Percentiles rank a stretch among this genome's conserved stretches.
phyloP scores from a whole-genome alignment of 2,797 vertebrate genomes.

The Carcharodon carcharias region DNA sequence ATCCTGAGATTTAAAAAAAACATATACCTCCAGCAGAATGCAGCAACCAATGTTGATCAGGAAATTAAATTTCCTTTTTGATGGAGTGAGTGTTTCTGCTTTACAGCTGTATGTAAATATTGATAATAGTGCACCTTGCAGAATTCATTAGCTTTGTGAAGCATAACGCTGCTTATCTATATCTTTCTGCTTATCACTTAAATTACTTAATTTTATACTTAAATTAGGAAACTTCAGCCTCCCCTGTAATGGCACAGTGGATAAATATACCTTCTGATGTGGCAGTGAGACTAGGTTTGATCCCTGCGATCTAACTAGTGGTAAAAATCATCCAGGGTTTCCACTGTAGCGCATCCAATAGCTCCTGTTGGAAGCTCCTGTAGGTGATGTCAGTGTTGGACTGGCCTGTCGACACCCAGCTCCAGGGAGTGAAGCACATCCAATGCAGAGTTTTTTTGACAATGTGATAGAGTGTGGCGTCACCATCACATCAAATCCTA shows the following conservation, averaged over 20 bases:
- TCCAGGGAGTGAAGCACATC: not conserved
- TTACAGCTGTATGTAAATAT: constrained; percentile 36
- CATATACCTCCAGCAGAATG: not conserved
- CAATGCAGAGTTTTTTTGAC: not conserved
- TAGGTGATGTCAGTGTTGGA: not conserved
- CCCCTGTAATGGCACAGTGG: too few relatives aligned
- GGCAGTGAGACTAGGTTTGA: not conserved
- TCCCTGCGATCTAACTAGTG: not conserved
- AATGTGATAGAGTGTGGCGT: not conserved
- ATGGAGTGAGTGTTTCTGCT: not conserved
- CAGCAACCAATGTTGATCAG: constrained; percentile 34
- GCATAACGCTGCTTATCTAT: not conserved
- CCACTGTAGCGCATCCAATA: not conserved
- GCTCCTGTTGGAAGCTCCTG: not conserved
- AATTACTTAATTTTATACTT: not conserved
- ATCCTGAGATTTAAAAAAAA: not conserved
- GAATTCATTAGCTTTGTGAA: not conserved
- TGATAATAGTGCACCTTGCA: not conserved
- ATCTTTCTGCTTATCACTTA: not conserved
- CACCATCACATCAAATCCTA: not conserved
- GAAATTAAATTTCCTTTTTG: constrained; percentile 36
- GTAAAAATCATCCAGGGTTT: not conserved
- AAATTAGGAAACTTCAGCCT: not conserved
- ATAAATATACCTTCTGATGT: not conserved
- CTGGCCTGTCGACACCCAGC: not conserved